Evolutionary conservation across 2,797 vertebrate genomes (phyloP), one percentile per base, ranked within the genome.

Genomic region (Lepidocolaptes lacrymiger): DNA sequence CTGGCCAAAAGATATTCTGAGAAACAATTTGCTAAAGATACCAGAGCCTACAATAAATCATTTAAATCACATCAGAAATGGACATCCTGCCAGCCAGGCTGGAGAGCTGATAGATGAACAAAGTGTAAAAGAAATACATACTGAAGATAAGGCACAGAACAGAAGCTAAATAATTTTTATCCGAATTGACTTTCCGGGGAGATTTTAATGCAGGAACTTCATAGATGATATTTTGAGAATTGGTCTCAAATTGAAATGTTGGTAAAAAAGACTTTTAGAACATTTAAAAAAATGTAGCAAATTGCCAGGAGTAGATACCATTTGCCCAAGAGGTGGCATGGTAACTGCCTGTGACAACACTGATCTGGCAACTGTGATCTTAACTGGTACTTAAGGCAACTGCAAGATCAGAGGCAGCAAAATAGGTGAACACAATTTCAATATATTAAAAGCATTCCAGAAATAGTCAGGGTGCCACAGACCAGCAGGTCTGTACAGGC

Each of bases 21-120:
- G 94, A 94, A 95, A 95, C 66, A 94, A 84, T 93, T 93, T 95
- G 51, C 80, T 96, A 48, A 93, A 81, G 73, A 84, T 91, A 46
- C 49, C 43, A 81, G n/a, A 90, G 28, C 16, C 21, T 17, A 37
- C 52, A 78, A 69, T 95, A 90, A 93, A 85, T 95, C 69, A 82
- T 74, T 82, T 89, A 76, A 82, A 91, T 94, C 48, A 43, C 66
- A 75, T 71, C 78, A 69, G 69, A 63, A 91, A 69, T 76, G 46
- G 79, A 69, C 5, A 13, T 92, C 56, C 59, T 94, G 92, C 87
- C 74, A 91, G 96, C 73, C 84, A 89, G 83, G 54, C 83, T 90
- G 66, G 46, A 66, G 73, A 93, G 69, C 85, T 90, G 69, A 78
- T 75, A 68, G 66, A 81, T 81, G 83, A 34, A 51, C 91, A 49